Evolutionary conservation across 1,140 invertebrate genomes (phyloP).

Genomic region (Drosophila erecta): DNA sequence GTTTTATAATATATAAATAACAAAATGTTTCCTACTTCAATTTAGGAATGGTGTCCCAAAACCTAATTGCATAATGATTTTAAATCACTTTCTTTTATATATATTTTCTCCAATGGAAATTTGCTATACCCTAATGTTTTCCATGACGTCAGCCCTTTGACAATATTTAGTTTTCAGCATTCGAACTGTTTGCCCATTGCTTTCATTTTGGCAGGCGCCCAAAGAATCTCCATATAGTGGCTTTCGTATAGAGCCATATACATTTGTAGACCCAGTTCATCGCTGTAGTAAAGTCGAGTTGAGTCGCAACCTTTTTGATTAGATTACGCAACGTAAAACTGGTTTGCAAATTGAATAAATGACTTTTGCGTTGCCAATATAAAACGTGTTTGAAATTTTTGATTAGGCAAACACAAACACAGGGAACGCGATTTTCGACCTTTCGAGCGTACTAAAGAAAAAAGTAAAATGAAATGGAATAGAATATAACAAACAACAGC

Average conservation of each 20-base stretch:
- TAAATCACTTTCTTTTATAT: not conserved
- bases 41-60: not conserved
- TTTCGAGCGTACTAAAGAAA: slow-evolving; percentile 15
- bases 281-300: slow-evolving; percentile 29
- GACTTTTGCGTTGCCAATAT: slow-evolving; percentile 83
- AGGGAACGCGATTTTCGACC: slow-evolving; percentile 40
- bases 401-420: slow-evolving; percentile 66
- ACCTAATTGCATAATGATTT: slow-evolving; percentile 16
- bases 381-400: slow-evolving; percentile 83
- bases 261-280: slow-evolving; percentile 33
- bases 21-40: not conserved
- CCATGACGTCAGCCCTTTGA: slow-evolving; percentile 45
- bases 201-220: slow-evolving; percentile 55
- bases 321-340: slow-evolving; percentile 82
- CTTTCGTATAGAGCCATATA: slow-evolving; percentile 50
- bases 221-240: slow-evolving; percentile 26
- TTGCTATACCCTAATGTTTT: slow-evolving; percentile 1
- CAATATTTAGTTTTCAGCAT: slow-evolving; percentile 58
- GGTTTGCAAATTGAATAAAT: slow-evolving; percentile 83
- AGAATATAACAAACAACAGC: slow-evolving; percentile 47
- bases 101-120: not conserved
- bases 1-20: too few relatives aligned
- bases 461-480: slow-evolving; percentile 30
- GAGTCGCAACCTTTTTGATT: slow-evolving; percentile 75
- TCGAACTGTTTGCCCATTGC: slow-evolving; percentile 37